These are phyloP conservation scores for Delphinus delphis DNA, from an alignment of 2,113 vertebrate species.

Conservation along the genomic window DNA sequence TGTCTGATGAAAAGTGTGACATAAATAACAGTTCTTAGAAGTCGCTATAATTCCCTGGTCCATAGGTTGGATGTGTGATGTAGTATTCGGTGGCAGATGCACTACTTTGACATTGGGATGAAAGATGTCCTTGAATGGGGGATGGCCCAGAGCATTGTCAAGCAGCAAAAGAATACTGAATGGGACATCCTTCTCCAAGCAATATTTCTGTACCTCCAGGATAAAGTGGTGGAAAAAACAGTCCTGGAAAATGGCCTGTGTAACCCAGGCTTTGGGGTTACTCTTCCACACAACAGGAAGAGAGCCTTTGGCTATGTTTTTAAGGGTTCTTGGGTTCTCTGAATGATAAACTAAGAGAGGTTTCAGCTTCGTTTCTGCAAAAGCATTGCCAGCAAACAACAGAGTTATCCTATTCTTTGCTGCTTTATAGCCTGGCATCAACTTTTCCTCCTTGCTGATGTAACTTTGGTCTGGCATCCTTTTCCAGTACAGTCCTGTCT, in stretches of 20 bases:
- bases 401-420: not conserved
- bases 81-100: not conserved
- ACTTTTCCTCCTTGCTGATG: not conserved
- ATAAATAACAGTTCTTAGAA: not conserved
- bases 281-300: no score
- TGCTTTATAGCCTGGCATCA: not conserved
- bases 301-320: no score
- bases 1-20: not conserved
- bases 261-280: no score
- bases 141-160: rapidly evolving
- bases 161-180: not conserved
- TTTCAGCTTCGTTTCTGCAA: not conserved
- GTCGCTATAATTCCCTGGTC: not conserved
- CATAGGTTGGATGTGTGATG: not conserved
- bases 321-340: no score
- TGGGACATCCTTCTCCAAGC: no score
- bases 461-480: not conserved
- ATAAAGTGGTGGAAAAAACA: no score
- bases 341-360: not conserved
- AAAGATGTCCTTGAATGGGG: not conserved
- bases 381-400: not conserved
- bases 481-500: no score
- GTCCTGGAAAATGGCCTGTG: no score
- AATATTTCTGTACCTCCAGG: no score
- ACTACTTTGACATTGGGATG: rapidly evolving